Percentiles rank a stretch among this genome's conserved stretches.
phyloP scores from a whole-genome alignment of 1,140 invertebrate species.

The Zaprionus kolodkinae region DNA sequence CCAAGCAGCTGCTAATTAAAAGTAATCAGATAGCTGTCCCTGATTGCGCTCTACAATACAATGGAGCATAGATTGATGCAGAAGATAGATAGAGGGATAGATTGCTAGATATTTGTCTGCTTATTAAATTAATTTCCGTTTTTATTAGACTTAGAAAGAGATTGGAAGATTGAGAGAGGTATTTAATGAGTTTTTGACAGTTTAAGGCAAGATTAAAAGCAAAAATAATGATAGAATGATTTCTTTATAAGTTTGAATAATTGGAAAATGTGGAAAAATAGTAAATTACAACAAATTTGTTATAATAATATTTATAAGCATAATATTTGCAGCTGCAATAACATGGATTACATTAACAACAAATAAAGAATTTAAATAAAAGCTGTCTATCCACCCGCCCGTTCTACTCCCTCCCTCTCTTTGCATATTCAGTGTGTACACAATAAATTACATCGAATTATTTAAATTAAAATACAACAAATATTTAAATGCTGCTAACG shows the following conservation, averaged over 20 bases:
- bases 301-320: neutral
- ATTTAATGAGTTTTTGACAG: neutral
- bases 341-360: neutral
- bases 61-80: neutral
- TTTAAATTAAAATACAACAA: neutral
- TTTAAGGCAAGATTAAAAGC: neutral
- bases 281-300: neutral
- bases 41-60: neutral
- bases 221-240: too few relatives aligned
- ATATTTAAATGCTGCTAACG: neutral
- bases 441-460: neutral
- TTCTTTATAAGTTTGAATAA: neutral
- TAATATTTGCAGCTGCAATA: neutral
- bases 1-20: neutral
- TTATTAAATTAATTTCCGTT: neutral
- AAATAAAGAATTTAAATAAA: slow-evolving; percentile 1
- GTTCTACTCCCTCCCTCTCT: neutral
- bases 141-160: neutral
- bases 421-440: slow-evolving; percentile 1
- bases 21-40: slow-evolving; percentile 2
- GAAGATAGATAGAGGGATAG: neutral
- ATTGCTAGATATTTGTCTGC: neutral
- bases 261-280: neutral
- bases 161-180: neutral
- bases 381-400: neutral